Base-by-base conservation (phyloP, 2,888 invertebrate species). In the Parasteatoda lunata region DNA sequence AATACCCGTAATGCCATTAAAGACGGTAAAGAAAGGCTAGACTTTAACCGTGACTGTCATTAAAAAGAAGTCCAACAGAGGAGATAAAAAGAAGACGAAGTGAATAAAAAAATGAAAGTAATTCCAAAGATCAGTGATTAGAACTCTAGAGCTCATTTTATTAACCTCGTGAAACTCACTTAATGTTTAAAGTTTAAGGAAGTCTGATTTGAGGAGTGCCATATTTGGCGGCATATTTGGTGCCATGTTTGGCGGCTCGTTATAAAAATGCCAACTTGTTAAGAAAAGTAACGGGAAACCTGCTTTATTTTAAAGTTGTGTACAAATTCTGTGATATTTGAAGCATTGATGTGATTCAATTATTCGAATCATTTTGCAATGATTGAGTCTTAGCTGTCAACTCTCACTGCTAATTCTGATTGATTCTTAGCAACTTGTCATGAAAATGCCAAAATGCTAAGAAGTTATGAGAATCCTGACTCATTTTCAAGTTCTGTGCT, bases 81-180 rank as follows among this genome's bases (percentile, higher is more conserved):
- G 54, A 71, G 83, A 77, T 49, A 76, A 70, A 82, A 82, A 82
- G 66, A 51, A 13, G 45, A 51, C n/a, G 69, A 45, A 52, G n/a
- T 45, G 49, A 72, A 66, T 51, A 72, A 77, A 83, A 84, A 72
- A 59, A 59, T 9, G 9, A 59, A 59, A 72, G 83, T 84, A 84
- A 84, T 84, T 84, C 71, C 49, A 54, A n/a, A 59, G 71, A 70
- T 76, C 82, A 82, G 76, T 82, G 82, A 82, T 82, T 82, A 82
- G 82, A 81, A 82, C 51, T 72, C 69, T 70, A 66, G 77, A 49
- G 77, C 65, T 76, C 82, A 71, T 84, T 84, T 84, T 77, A 84
- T 84, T 84, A 84, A 77, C 77, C 83, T 84, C 64, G 64, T 81
- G 81, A 81, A 75, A 81, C 49, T 54, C 49, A 69, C 45, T 81